Base-by-base conservation (phyloP, 2,888 invertebrate genomes). In the Melinopterus prodromus region DNA sequence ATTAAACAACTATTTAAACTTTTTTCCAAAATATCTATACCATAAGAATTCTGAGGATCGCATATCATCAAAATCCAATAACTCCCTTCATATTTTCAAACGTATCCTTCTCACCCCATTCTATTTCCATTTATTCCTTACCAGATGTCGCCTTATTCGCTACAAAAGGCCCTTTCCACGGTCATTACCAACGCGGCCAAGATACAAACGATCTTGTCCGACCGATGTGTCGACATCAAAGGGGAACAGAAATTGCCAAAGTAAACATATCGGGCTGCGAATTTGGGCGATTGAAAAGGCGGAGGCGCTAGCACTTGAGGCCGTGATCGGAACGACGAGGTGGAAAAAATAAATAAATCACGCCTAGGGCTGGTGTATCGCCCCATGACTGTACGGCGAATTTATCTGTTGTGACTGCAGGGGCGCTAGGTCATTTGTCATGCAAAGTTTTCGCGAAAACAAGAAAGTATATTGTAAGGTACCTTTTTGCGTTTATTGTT, bases 121-220 rank as follows among this genome's bases (percentile, higher is more conserved):
- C 53, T 53, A 53, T 53, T 53, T 53, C 53, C 1, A 53, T 53
- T 53, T 53, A 53, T 53, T 53, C 53, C 53, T 12, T 53, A 53
- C 53, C 53, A 53, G 53, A 53, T 53, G 53, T 53, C 53, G 53
- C 53, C 7, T 53, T 12, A 53, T 53, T 53, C 53, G 53, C 53
- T 53, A 53, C 53, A 53, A 53, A 53, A 53, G 53, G 12, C 53
- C 38, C 53, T 7, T 53, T 53, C 53, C 53, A 53, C 53, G 53
- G 53, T 53, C 53, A 53, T 53, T 53, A 53, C 53, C 53, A 53
- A 53, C 53, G 53, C 53, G 53, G 53, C 53, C 53, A 53, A 53
- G 53, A 53, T 53, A 53, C 53, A 53, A 53, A 53, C 53, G 53
- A 53, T 53, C 9, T 53, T 53, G 53, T 53, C 5, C 53, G 53